A percentile compares a stretch with the other conserved stretches of the same genome.
Conservation (phyloP, 2,797 vertebrate genomes). For the Galagoides demidoff region DNA sequence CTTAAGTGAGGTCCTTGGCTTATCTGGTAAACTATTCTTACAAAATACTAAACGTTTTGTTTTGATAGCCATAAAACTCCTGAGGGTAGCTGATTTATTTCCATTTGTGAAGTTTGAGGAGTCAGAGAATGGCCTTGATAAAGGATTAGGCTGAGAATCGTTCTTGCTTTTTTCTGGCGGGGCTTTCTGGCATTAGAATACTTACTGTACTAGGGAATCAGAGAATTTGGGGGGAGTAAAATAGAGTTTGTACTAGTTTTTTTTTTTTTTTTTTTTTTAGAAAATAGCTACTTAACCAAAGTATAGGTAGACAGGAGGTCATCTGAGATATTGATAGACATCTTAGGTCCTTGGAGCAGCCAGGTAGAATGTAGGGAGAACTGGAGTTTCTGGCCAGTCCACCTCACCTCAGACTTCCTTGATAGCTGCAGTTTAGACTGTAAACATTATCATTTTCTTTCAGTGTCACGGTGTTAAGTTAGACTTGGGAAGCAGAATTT, state of each 20-base stretch:
- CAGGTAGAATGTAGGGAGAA: background rate
- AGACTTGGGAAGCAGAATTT: background rate
- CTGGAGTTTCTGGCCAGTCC: background rate
- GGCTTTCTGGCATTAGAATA: background rate
- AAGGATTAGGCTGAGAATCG: background rate
- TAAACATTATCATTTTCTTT: background rate
- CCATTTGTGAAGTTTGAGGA: background rate
- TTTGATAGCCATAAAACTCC: background rate
- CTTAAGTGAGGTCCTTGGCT: conserved; percentile 5
- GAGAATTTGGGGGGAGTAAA: background rate
- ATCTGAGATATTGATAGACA: background rate
- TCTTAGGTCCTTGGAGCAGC: background rate
- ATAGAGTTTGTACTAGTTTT: background rate
- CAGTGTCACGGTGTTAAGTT: background rate
- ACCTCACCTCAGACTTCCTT: background rate
- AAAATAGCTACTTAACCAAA: background rate
- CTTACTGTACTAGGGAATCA: background rate
- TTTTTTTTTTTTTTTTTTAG: conserved; percentile 48
- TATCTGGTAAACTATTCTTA: background rate
- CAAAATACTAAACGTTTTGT: conserved; percentile 26
- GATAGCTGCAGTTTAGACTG: background rate
- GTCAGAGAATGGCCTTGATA: conserved; percentile 16
- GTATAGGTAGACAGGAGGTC: background rate
- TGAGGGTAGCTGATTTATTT: background rate
- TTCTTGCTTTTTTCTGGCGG: background rate